These are phyloP conservation scores for Watsonalla binaria DNA, from an alignment of 2,888 invertebrate genomes.

Conservation along the genomic window DNA sequence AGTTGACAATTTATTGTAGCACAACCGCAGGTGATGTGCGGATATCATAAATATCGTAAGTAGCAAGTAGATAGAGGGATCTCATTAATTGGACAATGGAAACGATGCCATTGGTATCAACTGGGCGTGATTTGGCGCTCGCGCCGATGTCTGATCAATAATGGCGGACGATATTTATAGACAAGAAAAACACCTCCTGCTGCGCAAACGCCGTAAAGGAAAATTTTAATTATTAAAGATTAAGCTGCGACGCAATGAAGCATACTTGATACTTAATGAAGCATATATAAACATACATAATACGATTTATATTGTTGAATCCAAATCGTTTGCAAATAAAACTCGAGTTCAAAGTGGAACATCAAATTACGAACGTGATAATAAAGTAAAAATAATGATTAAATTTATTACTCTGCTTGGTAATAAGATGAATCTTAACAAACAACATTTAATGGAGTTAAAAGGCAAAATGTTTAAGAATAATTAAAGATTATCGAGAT, in stretches of 20 bases:
- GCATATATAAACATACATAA: too few species aligned
- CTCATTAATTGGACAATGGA: conserved; percentile 46
- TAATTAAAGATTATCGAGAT: conserved; percentile 41
- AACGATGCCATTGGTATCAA: conserved; percentile 58
- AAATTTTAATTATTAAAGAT: too few species aligned
- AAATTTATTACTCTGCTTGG: too few species aligned
- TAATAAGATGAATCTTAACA: conserved; percentile 7
- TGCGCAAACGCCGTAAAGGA: neutral
- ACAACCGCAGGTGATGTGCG: conserved; percentile 42
- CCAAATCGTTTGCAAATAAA: too few species aligned
- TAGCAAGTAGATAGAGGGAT: conserved; percentile 39
- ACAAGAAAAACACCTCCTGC: conserved; percentile 22
- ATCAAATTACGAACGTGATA: too few species aligned
- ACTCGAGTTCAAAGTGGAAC: too few species aligned
- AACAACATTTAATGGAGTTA: conserved; percentile 42
- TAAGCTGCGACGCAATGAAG: too few species aligned
- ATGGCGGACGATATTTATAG: conserved; percentile 40
- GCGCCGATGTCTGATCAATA: conserved; percentile 38
- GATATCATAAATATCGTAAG: conserved; percentile 28
- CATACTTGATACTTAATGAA: too few species aligned
- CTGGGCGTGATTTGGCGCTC: conserved; percentile 56
- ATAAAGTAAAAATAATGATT: too few species aligned
- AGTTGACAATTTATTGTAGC: conserved; percentile 56
- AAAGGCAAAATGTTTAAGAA: conserved; percentile 37
- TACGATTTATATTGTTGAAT: too few species aligned